These are phyloP conservation scores for Escarpia spicata DNA, from an alignment of 2,888 invertebrate species.

Conservation along the genomic window DNA sequence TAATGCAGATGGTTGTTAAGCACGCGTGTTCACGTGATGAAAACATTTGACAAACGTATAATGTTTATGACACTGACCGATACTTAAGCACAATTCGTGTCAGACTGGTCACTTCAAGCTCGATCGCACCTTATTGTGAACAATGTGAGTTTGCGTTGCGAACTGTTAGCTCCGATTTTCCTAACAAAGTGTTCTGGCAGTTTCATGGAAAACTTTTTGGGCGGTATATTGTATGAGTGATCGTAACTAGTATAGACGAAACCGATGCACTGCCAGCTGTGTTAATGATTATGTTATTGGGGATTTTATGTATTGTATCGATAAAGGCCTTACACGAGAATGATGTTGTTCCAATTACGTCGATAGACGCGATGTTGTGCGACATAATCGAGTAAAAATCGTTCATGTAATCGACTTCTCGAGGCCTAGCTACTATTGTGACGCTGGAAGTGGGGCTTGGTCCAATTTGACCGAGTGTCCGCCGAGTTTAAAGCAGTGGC, in stretches of 20 bases:
- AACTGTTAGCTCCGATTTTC: not conserved
- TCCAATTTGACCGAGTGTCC: not conserved
- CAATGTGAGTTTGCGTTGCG: not conserved
- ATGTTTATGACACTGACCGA: not conserved
- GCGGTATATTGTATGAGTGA: too few species aligned
- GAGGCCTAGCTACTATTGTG: not conserved
- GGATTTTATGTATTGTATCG: not conserved
- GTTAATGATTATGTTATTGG: not conserved
- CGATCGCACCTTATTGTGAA: not conserved
- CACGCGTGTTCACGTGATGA: not conserved
- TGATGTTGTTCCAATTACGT: too few species aligned
- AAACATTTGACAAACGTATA: not conserved
- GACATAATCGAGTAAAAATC: too few species aligned
- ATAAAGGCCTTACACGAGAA: not conserved
- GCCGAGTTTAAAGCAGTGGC: not conserved
- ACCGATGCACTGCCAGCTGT: not conserved
- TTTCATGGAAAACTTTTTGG: not conserved
- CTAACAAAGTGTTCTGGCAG: not conserved
- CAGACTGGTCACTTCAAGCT: not conserved
- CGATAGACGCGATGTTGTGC: too few species aligned
- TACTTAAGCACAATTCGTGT: not conserved
- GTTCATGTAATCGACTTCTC: not conserved
- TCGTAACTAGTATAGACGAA: not conserved
- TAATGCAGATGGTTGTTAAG: not conserved
- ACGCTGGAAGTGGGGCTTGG: not conserved